Evolutionary conservation across 2,113 vertebrate genomes (phyloP).

Genomic region (Plectropomus leopardus): DNA sequence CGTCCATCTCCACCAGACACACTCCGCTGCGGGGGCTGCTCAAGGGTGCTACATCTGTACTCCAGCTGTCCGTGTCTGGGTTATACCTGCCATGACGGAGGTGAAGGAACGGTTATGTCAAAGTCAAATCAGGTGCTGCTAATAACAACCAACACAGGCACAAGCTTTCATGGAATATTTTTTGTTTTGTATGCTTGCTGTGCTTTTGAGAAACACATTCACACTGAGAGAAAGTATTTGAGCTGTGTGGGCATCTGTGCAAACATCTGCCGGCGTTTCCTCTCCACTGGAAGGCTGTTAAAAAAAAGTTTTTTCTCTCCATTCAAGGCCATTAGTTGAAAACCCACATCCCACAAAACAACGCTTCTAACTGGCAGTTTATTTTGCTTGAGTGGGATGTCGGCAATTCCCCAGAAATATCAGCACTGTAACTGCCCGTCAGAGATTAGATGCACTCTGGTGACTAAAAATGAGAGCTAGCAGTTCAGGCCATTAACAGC

Average conservation of each 20-base stretch:
- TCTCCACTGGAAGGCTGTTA: constrained; percentile 18
- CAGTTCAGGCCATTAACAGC: constrained; percentile 4
- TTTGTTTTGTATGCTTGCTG: not conserved
- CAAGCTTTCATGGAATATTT: not conserved
- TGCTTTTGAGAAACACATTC: constrained; percentile 11
- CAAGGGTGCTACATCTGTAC: constrained; percentile 78
- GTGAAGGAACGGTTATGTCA: constrained; percentile 6
- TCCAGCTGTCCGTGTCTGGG: constrained; percentile 78
- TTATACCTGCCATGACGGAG: constrained; percentile 67
- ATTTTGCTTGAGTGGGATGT: not conserved
- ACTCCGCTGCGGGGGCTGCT: constrained; percentile 74
- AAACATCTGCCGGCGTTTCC: constrained; percentile 38
- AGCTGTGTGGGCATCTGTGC: constrained; percentile 9
- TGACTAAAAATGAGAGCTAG: not conserved
- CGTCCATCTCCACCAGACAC: constrained; percentile 76
- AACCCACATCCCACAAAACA: constrained; percentile 19
- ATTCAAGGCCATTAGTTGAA: constrained; percentile 27
- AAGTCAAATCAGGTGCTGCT: not conserved
- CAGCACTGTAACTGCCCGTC: not conserved
- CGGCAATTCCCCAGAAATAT: not conserved
- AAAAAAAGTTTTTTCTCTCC: constrained; percentile 2
- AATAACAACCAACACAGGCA: not conserved
- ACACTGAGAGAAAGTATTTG: not conserved
- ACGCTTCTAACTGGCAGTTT: constrained; percentile 21
- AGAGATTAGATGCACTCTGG: constrained; percentile 13